phyloP scores from a whole-genome alignment of 2,113 vertebrate genomes.

The Neolamprologus tretocephalus region DNA sequence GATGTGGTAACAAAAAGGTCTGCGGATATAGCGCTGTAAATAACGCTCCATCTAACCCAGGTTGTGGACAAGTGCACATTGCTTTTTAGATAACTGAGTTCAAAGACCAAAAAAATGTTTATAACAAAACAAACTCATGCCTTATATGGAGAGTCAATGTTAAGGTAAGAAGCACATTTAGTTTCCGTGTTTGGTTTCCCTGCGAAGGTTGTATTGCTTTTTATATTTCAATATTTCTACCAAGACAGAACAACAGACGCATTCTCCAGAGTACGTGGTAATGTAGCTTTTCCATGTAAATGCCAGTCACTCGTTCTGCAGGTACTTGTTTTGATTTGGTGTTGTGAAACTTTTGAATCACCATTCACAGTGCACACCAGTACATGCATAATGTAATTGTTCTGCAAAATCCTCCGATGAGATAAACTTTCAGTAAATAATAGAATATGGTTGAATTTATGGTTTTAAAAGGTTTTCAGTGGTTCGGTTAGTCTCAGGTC shows the following conservation, averaged over 20 bases:
- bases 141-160: conserved; percentile 75
- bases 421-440: neutral
- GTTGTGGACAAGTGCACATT: conserved; percentile 70
- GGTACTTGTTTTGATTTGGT: conserved; percentile 47
- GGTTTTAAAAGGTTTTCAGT: neutral
- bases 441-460: neutral
- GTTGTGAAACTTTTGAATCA: conserved; percentile 46
- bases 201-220: conserved; percentile 53
- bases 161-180: conserved; percentile 75
- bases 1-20: conserved; percentile 52
- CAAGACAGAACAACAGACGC: conserved; percentile 43
- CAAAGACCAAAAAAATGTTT: conserved; percentile 70
- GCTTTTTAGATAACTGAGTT: conserved; percentile 70
- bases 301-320: conserved; percentile 45
- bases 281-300: conserved; percentile 56
- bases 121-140: conserved; percentile 70
- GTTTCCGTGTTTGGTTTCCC: conserved; percentile 59
- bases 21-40: conserved; percentile 70
- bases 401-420: conserved; percentile 30
- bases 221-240: conserved; percentile 63
- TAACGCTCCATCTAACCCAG: conserved; percentile 71
- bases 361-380: conserved; percentile 36
- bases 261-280: conserved; percentile 42
- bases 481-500: conserved; percentile 33
- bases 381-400: conserved; percentile 41